Evolutionary conservation across 2,797 vertebrate species (phyloP).

Genomic region (Brotula barbata): DNA sequence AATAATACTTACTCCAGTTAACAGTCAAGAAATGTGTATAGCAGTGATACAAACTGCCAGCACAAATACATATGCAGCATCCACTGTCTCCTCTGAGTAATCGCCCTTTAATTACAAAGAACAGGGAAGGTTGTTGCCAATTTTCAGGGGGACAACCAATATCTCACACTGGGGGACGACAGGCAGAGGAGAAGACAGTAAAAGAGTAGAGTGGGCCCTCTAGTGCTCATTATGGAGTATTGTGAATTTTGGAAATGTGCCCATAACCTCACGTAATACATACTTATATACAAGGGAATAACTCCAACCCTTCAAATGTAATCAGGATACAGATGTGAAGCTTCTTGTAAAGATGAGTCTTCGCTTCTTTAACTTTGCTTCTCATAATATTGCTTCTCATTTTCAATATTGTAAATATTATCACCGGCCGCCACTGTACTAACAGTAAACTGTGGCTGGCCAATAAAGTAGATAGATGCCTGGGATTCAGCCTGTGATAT

Average conservation of each 20-base stretch:
- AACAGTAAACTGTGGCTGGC: constrained; percentile 11
- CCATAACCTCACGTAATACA: not conserved
- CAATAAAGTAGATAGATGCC: constrained; percentile 42
- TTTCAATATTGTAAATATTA: constrained; percentile 32
- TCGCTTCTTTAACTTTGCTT: constrained; percentile 9
- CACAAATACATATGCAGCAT: constrained; percentile 40
- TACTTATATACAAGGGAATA: constrained; percentile 13
- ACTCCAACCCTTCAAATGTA: constrained; percentile 12
- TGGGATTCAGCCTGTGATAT: constrained; percentile 22
- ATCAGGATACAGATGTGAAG: constrained; percentile 12
- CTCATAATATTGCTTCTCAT: constrained; percentile 26
- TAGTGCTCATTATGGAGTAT: constrained; percentile 44
- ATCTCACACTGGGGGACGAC: constrained; percentile 22
- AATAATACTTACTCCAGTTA: constrained; percentile 48
- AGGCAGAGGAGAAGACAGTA: not conserved
- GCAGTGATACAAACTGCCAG: constrained; percentile 33
- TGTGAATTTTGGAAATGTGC: not conserved
- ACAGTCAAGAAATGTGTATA: constrained; percentile 32
- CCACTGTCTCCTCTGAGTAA: constrained; percentile 42
- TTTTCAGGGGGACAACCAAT: constrained; percentile 45
- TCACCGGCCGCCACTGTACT: constrained; percentile 1
- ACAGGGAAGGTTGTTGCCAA: constrained; percentile 43
- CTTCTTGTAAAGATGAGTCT: constrained; percentile 19
- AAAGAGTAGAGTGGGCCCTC: constrained; percentile 55
- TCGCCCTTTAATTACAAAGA: constrained; percentile 60